Evolutionary conservation across 2,797 vertebrate genomes (phyloP), one percentile per base, ranked within the genome.

Genomic region (Melanotaenia pygmaea): DNA sequence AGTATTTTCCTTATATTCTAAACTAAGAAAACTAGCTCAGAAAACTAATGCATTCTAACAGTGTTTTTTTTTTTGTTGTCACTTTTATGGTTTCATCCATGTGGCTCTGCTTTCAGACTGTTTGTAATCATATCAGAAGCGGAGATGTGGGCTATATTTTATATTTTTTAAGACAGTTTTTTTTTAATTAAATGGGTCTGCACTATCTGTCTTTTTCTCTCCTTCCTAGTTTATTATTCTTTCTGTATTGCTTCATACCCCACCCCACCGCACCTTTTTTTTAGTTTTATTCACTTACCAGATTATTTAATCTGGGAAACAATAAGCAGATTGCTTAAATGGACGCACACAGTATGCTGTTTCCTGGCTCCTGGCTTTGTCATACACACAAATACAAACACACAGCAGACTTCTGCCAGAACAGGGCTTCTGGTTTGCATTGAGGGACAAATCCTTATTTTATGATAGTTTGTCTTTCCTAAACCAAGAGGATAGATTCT

Each of bases 401-500:
- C 6, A 58, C 35, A 50, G 16, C 3, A 6, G 50, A 51, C 71
- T 50, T 35, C 70, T 77, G 61, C 73, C 63, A 79, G 68, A 74
- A 76, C 83, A 12, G 58, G 60, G 71, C 78, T 89, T 90, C 84
- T 88, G 88, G 80, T 88, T 89, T 82, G 59, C 80, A 83, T 78
- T 85, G 77, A 81, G 69, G 71, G 58, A 82, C 81, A 89, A 86
- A 89, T 91, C 80, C 20, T 9, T 74, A 74, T 89, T 89, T 88
- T 88, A 87, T 88, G 82, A 80, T 81, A 84, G 79, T 84, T 90
- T 90, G 85, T 92, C 82, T 90, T 84, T 76, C 65, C 65, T 89
- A 79, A 88, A 78, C 66, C 24, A 28, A 14, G 68, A 57, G 26
- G 77, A 82, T 63, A 53, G 70, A 80, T 74, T 83, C 47, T 20